phyloP scores from a whole-genome alignment of 2,113 vertebrate genomes.

The Dicerorhinus sumatrensis region DNA sequence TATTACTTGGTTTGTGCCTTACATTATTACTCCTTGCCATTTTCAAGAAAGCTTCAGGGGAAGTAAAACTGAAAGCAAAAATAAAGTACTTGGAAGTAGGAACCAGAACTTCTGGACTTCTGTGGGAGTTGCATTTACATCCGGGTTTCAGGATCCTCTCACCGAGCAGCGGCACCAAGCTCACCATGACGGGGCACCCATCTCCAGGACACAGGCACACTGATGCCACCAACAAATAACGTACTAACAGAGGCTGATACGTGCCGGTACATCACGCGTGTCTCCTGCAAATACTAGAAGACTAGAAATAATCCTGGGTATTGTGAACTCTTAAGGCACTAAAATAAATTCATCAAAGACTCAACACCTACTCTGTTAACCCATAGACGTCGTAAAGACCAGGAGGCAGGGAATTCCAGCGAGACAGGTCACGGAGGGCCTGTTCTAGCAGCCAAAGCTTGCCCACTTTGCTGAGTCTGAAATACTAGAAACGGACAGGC shows the following conservation, averaged over 20 bases:
- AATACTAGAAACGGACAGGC: not conserved
- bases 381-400: not conserved
- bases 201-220: fast-evolving
- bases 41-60: not conserved
- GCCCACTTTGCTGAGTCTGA: not conserved
- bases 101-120: not conserved
- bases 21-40: too few relatives aligned
- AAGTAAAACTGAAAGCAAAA: conserved; percentile 23
- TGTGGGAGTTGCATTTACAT: not conserved
- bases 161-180: not conserved
- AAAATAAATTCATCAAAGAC: conserved; percentile 20
- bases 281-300: not conserved
- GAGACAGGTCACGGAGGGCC: not conserved
- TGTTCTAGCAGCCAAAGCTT: not conserved
- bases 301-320: not conserved
- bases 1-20: conserved; percentile 96
- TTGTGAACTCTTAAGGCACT: not conserved
- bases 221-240: not conserved
- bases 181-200: not conserved
- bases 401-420: not conserved
- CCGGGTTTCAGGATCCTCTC: not conserved
- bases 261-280: fast-evolving
- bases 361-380: not conserved
- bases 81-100: not conserved
- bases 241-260: not conserved